A percentile compares a stretch with the other conserved stretches of the same genome.
Evolutionary conservation across 2,113 vertebrate species (phyloP).

Genomic region (Osmerus eperlanus): DNA sequence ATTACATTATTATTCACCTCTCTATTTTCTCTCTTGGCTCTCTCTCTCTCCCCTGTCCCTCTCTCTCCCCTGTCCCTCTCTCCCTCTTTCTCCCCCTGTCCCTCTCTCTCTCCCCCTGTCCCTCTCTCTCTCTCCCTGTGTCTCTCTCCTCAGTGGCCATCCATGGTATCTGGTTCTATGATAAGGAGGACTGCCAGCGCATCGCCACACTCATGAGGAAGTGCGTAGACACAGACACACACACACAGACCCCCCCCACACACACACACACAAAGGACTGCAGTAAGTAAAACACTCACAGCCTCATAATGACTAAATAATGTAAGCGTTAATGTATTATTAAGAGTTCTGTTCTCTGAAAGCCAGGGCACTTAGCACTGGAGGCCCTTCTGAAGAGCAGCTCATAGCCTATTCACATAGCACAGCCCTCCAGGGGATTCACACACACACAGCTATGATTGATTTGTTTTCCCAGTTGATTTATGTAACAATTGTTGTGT

Average conservation of each 20-base stretch:
- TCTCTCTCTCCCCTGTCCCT: background rate
- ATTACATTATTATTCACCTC: background rate
- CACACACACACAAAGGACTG: background rate
- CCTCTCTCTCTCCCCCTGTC: background rate
- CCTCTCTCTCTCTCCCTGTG: background rate
- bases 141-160: conserved; percentile 82
- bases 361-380: background rate
- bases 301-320: background rate
- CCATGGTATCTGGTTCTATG: conserved; percentile 98
- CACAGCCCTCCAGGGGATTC: background rate
- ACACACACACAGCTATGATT: background rate
- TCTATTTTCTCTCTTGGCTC: background rate
- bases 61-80: background rate
- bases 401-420: too few relatives aligned
- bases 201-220: conserved; percentile 92
- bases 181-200: conserved; percentile 93
- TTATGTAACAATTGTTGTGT: conserved; percentile 1
- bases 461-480: background rate
- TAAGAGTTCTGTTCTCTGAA: background rate
- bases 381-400: background rate
- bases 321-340: conserved; percentile 3
- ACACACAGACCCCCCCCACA: background rate
- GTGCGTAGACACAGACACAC: conserved; percentile 73
- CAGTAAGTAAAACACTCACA: too few relatives aligned
- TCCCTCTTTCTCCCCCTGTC: background rate